Percentiles rank a stretch among this genome's conserved stretches.
These are phyloP conservation scores for Stegodyphus dumicola DNA, from an alignment of 1,140 invertebrate genomes.

Conservation along the genomic window DNA sequence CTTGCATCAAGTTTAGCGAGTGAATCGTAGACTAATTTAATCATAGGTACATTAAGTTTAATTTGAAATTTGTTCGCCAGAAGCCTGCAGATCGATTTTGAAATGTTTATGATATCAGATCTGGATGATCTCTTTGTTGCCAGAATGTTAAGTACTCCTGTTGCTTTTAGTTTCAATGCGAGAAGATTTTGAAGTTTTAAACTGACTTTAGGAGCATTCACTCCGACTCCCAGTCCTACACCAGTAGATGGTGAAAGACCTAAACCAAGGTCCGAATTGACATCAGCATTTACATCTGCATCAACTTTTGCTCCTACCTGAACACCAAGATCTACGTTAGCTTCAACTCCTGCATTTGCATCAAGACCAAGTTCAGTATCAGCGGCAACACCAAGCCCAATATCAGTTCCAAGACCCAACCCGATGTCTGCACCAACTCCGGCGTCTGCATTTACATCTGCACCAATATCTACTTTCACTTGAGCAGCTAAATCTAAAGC, in stretches of 20 bases:
- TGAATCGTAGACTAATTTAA: no score
- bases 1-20: no score
- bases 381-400: not conserved
- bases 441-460: not conserved
- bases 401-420: not conserved
- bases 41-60: no score
- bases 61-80: no score
- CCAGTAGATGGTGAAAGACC: not conserved
- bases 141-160: no score
- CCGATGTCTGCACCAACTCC: not conserved
- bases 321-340: not conserved
- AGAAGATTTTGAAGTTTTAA: not conserved
- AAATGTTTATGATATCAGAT: no score
- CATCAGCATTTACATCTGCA: not conserved
- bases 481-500: not conserved
- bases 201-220: not conserved
- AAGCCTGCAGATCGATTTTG: no score
- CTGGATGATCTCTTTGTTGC: no score
- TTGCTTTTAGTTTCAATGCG: no score
- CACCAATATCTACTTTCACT: not conserved
- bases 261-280: not conserved
- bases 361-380: not conserved
- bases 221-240: not conserved
- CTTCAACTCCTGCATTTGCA: not conserved
- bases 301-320: not conserved